A percentile compares a stretch with the other conserved stretches of the same genome.
These are phyloP conservation scores for Corythornis vintsioides DNA, from an alignment of 2,113 vertebrate genomes.

Conservation along the genomic window DNA sequence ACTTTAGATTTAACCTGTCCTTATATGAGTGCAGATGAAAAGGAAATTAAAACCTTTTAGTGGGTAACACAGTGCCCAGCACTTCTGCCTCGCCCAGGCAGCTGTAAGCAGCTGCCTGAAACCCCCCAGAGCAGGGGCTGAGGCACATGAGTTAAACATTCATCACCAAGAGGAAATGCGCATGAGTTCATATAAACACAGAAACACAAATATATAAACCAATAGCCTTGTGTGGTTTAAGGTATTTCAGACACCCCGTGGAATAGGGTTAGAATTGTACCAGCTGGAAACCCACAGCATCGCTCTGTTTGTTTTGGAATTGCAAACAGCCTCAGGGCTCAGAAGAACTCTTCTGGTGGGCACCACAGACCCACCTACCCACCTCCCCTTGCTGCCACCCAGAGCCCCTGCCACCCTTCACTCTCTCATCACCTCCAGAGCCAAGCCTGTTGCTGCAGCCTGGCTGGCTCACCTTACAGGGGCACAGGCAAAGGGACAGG, in stretches of 20 bases:
- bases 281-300: neutral
- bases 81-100: constrained; percentile 16
- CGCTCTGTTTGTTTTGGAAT: neutral
- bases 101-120: constrained; percentile 37
- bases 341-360: neutral
- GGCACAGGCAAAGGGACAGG: neutral
- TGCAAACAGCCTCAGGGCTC: neutral
- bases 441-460: neutral
- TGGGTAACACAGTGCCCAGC: neutral
- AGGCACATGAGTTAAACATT: constrained; percentile 22
- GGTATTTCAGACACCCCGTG: constrained; percentile 30
- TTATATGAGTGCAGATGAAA: neutral
- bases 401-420: neutral
- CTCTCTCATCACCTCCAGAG: neutral
- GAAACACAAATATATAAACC: constrained; percentile 24
- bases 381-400: neutral
- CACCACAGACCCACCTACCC: neutral
- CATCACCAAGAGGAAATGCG: constrained; percentile 54
- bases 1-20: neutral
- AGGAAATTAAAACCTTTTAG: neutral
- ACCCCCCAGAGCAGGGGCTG: neutral
- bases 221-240: neutral
- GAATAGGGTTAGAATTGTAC: neutral
- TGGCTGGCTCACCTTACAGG: neutral
- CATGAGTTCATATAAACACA: constrained; percentile 41